Conservation (phyloP, 1,140 invertebrate genomes). For the Vanessa tameamea region DNA sequence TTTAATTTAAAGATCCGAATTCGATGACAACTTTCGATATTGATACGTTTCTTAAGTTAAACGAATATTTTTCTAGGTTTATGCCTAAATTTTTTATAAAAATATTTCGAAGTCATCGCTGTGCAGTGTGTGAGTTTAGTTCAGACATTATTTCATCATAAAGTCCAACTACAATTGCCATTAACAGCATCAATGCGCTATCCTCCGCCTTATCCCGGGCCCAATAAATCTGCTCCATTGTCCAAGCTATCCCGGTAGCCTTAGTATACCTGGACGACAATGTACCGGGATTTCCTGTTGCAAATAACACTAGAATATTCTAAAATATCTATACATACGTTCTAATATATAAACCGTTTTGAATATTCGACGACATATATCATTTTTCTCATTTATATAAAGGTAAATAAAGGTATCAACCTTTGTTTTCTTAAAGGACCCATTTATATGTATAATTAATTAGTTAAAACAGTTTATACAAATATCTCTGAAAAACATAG, state of each 20-base stretch:
- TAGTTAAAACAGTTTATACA: not conserved
- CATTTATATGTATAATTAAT: too few species aligned
- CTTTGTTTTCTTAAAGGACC: too few species aligned
- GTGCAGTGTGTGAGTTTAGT: not conserved
- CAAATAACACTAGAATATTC: not conserved
- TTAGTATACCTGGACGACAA: conserved; percentile 5
- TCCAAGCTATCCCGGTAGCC: conserved; percentile 6
- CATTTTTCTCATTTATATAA: not conserved
- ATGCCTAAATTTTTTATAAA: too few species aligned
- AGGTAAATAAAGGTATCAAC: too few species aligned
- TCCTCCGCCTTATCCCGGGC: conserved; percentile 2
- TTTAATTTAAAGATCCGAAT: too few species aligned
- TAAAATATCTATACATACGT: not conserved
- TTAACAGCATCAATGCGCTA: conserved; percentile 6
- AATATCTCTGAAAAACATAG: not conserved
- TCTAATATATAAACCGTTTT: not conserved
- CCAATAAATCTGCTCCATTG: conserved; percentile 2
- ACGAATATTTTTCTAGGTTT: too few species aligned
- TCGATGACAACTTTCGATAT: not conserved
- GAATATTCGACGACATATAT: not conserved
- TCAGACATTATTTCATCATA: not conserved
- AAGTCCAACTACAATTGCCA: not conserved
- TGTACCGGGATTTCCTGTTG: conserved; percentile 3
- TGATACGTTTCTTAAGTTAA: not conserved
- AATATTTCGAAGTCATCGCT: too few species aligned